Conservation (phyloP, 2,113 vertebrate genomes). For the Sterrhoptilus dennistouni region DNA sequence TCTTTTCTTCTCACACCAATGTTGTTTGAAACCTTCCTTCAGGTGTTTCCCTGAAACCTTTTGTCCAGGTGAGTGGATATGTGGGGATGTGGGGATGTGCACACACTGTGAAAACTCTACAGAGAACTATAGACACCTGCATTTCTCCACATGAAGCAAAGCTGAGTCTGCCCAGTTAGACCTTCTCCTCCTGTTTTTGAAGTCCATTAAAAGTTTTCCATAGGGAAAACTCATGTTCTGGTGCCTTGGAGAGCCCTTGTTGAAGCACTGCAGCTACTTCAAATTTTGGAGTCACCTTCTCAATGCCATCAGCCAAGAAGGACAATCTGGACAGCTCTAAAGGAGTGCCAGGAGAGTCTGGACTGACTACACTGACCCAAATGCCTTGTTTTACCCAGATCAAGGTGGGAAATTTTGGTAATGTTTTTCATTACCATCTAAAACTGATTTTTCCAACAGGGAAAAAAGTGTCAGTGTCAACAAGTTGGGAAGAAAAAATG, state of each 20-base stretch:
- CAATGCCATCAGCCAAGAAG: accelerated
- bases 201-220: not conserved
- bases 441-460: not conserved
- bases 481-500: not conserved
- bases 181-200: not conserved
- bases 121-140: not conserved
- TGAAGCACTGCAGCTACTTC: not conserved
- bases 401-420: not conserved
- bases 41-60: not conserved
- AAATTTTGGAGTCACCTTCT: not conserved
- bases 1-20: not conserved
- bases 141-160: not conserved
- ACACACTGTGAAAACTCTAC: not conserved
- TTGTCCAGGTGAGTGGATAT: not conserved
- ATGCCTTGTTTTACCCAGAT: not conserved
- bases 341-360: not conserved
- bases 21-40: not conserved
- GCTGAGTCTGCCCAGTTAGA: not conserved
- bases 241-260: not conserved
- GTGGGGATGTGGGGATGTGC: not conserved
- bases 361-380: not conserved
- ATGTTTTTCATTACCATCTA: not conserved
- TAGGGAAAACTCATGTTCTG: not conserved
- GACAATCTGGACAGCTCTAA: not conserved
- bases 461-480: not conserved